Base-by-base conservation (phyloP, 2,888 invertebrate species). In the Falcaria lacertinaria region DNA sequence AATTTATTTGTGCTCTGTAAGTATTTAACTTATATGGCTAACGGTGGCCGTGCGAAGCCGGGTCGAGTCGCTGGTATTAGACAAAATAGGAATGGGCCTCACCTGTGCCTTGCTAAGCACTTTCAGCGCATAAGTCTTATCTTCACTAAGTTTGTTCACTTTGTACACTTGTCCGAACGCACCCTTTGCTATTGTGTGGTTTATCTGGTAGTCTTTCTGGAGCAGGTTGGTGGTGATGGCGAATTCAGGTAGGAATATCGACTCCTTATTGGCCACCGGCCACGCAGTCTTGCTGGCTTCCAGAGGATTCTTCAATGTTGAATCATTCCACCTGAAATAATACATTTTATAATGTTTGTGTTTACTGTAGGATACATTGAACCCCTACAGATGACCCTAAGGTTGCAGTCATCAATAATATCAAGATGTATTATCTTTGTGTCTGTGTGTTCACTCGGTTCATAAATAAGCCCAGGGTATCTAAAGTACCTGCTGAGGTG, bases 91-190 rank as follows among this genome's bases (percentile, higher is more conserved):
- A n/a, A 19, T 7, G 7, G 14, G 14, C 58, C 74, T 74, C 67
- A 94, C 94, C 91, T 94, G 93, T 36, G 94, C 91, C 83, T 96
- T 96, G 52, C 92, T 93, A 14, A 96, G 90, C 46, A 96, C 93
- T 92, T 98, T 98, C 57, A 98, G 90, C 41, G 98, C 98, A 87
- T 93, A 97, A 51, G 92, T 80, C 62, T 92, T 90, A 48, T 91
- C 87, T 45, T 92, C 91, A 57, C 91, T 91, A 42, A 91, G 90
- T 70, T 93, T 92, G 52, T 90, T 85, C 11, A 95, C 96, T 90
- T 94, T 94, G 65, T 95, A 95, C 3, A 98, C 98, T 80, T 94
- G 93, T 15, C 98, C 97, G 81, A 96, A 98, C 15, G 97, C 95
- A 49, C 98, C 98, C 68, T 93, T 93, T n/a, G 96, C 94, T 69